A percentile compares a stretch with the other conserved stretches of the same genome.
These are phyloP conservation scores for Uloborus diversus DNA, from an alignment of 1,140 invertebrate genomes.

Conservation along the genomic window DNA sequence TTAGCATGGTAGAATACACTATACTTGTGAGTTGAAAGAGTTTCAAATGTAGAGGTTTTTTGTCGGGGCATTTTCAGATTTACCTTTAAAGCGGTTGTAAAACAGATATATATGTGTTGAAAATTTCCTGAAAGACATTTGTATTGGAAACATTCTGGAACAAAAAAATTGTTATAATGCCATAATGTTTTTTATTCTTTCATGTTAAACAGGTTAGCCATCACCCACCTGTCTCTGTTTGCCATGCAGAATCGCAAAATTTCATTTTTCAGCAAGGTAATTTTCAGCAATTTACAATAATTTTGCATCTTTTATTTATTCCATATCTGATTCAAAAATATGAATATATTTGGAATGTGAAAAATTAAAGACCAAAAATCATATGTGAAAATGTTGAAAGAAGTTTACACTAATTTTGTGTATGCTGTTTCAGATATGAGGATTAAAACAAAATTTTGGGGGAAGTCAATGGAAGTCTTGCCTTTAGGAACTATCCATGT, in stretches of 20 bases:
- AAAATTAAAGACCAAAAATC: neutral
- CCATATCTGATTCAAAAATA: neutral
- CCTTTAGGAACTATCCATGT: slow-evolving; percentile 73
- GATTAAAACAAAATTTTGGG: slow-evolving; percentile 90
- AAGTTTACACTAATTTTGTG: neutral
- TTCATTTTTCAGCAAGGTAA: slow-evolving; percentile 81
- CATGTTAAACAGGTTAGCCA: slow-evolving; percentile 87
- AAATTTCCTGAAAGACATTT: too few species aligned
- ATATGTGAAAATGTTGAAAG: neutral
- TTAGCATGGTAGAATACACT: too few species aligned
- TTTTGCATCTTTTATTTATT: neutral
- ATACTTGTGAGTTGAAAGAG: too few species aligned
- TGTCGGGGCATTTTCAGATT: too few species aligned
- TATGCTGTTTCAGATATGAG: slow-evolving; percentile 71
- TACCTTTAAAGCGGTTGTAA: too few species aligned
- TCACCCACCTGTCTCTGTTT: slow-evolving; percentile 85
- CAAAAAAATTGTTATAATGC: too few species aligned
- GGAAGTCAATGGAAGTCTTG: slow-evolving; percentile 89
- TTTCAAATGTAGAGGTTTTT: too few species aligned
- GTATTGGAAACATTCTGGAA: too few species aligned
- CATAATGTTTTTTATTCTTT: too few species aligned
- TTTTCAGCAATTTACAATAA: too few species aligned
- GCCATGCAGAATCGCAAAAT: slow-evolving; percentile 78
- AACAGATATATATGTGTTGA: too few species aligned
- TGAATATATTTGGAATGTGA: neutral